These are phyloP conservation scores for Theristicus caerulescens DNA, from an alignment of 2,113 vertebrate species.

Conservation along the genomic window DNA sequence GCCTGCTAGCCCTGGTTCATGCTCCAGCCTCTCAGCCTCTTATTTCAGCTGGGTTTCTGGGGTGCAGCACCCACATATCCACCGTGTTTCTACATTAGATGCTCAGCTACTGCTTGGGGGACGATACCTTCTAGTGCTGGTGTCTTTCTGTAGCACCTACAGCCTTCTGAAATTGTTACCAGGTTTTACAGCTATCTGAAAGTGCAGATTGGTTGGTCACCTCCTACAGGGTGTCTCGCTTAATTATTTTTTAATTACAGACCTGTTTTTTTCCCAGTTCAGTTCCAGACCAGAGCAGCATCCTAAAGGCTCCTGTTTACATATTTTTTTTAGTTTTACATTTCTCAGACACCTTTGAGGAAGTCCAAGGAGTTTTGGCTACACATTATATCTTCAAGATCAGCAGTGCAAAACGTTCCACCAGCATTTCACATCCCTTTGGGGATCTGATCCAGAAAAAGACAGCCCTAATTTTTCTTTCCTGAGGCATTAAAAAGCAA, in stretches of 20 bases:
- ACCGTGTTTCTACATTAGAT: fast-evolving
- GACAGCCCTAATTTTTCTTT: not conserved
- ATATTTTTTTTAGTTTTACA: not conserved
- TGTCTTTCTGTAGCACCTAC: not conserved
- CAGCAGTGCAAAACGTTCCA: not conserved
- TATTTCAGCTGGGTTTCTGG: not conserved
- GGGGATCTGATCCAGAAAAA: not conserved
- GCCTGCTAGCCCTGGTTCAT: fast-evolving
- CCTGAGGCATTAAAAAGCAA: not conserved
- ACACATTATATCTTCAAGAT: not conserved
- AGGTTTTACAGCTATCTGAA: not conserved
- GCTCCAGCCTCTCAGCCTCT: not conserved
- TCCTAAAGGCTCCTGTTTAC: not conserved
- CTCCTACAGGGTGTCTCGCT: not conserved
- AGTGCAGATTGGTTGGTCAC: not conserved
- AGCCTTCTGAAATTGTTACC: fast-evolving
- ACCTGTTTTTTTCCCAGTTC: not conserved
- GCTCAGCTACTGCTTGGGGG: not conserved
- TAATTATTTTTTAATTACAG: not conserved
- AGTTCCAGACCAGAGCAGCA: not conserved
- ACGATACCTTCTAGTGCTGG: not conserved
- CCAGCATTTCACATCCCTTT: not conserved
- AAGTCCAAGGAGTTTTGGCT: not conserved
- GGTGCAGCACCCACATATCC: not conserved
- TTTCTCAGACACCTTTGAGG: not conserved